A percentile compares a stretch with the other conserved stretches of the same genome.
phyloP scores from a whole-genome alignment of 2,888 invertebrate species.

The Diplolepis rosae region DNA sequence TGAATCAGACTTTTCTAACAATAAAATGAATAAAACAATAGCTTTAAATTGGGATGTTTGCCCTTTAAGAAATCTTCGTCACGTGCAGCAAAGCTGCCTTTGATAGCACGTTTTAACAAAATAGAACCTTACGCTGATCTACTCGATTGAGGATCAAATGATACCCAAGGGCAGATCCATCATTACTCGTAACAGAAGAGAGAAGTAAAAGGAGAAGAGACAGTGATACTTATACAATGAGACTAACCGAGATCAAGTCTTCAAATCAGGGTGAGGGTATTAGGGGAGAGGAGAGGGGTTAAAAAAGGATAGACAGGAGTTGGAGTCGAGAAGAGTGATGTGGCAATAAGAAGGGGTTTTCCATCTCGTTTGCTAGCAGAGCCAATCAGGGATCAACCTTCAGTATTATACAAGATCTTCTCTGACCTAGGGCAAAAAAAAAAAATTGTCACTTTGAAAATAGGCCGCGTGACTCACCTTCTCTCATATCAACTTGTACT shows the following conservation, averaged over 20 bases:
- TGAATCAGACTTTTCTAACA: not conserved
- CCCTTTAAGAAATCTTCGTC: not conserved
- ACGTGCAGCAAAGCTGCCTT: not conserved
- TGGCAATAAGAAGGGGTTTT: not conserved
- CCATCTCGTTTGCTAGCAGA: not conserved
- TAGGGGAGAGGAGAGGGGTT: not conserved
- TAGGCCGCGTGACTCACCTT: not conserved
- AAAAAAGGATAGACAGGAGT: not conserved
- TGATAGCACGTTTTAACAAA: not conserved
- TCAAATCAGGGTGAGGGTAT: not conserved
- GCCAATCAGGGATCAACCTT: not conserved
- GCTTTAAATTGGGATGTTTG: not conserved
- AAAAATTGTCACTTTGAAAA: not conserved
- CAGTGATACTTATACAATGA: not conserved
- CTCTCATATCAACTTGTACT: not conserved
- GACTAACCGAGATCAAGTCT: not conserved
- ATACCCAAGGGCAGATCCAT: constrained; percentile 10
- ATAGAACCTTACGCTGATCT: not conserved
- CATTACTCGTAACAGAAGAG: not conserved
- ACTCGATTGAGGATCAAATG: constrained; percentile 9
- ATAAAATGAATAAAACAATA: not conserved
- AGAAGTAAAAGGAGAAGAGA: not conserved
- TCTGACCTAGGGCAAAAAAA: constrained; percentile 6
- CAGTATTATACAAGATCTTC: not conserved
- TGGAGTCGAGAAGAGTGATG: not conserved